These are phyloP conservation scores for Leucosticte australis DNA, from an alignment of 2,113 vertebrate genomes.

Conservation along the genomic window DNA sequence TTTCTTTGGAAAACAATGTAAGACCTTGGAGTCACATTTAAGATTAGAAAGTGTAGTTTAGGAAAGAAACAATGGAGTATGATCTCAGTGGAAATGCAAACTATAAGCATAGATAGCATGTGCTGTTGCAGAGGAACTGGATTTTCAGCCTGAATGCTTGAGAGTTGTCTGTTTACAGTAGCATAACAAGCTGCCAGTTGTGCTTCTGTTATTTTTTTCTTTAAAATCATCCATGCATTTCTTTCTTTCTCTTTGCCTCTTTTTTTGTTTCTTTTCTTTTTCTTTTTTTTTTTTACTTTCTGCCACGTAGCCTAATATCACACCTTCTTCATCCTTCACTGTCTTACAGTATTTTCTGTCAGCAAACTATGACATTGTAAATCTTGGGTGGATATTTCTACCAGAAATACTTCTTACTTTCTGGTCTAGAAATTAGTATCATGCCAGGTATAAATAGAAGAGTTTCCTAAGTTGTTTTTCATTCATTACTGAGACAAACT, in stretches of 20 bases:
- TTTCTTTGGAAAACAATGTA: not conserved
- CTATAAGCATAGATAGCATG: fast-evolving
- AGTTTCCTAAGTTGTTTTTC: not conserved
- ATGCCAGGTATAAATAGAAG: not conserved
- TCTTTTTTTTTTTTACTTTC: not conserved
- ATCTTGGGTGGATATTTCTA: not conserved
- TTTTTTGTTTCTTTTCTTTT: not conserved
- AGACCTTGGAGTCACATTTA: not conserved
- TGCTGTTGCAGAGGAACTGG: not conserved
- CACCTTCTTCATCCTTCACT: not conserved
- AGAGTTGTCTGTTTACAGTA: not conserved
- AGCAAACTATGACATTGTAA: not conserved
- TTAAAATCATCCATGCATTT: not conserved
- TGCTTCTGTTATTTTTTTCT: not conserved
- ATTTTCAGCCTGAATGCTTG: not conserved
- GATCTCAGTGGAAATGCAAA: not conserved
- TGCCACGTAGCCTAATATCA: not conserved
- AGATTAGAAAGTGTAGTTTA: not conserved
- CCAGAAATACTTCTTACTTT: not conserved
- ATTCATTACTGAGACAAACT: not conserved
- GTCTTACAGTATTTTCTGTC: not conserved
- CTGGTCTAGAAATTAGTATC: not conserved
- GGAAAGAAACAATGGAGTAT: not conserved
- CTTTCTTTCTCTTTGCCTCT: not conserved
- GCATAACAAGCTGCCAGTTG: not conserved